Evolutionary conservation across 2,888 invertebrate genomes (phyloP).

Genomic region (Drosophila siamana): DNA sequence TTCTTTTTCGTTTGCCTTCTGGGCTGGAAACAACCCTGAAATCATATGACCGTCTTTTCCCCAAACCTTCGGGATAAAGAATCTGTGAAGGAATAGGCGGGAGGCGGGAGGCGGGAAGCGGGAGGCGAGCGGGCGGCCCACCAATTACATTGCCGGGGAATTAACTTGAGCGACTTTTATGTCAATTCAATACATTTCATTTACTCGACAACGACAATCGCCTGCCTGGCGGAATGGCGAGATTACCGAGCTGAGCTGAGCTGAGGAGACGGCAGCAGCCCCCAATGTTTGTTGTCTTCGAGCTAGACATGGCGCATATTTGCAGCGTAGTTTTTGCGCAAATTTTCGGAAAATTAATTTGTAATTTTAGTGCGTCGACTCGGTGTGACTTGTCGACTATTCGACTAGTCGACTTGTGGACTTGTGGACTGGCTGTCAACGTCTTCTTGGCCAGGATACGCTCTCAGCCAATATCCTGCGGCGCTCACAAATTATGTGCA

Average conservation of each 20-base stretch:
- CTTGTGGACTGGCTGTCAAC: conserved; percentile 23
- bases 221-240: background rate
- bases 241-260: too few relatives aligned
- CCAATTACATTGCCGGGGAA: conserved; percentile 77
- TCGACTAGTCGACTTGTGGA: background rate
- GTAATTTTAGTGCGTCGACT: conserved; percentile 68
- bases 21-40: conserved; percentile 54
- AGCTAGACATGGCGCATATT: conserved; percentile 39
- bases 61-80: conserved; percentile 14
- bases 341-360: conserved; percentile 80
- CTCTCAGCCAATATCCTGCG: conserved; percentile 68
- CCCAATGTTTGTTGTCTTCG: conserved; percentile 14
- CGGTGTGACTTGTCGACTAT: background rate
- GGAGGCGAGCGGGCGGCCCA: conserved; percentile 41
- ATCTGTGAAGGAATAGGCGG: background rate
- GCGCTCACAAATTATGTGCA: conserved; percentile 79
- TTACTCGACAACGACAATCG: conserved; percentile 62
- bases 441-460: conserved; percentile 35
- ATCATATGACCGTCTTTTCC: conserved; percentile 58
- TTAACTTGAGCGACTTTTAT: conserved; percentile 81
- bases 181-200: conserved; percentile 81
- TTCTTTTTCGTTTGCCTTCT: too few relatives aligned
- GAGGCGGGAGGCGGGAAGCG: background rate
- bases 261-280: too few relatives aligned
- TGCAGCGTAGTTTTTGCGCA: conserved; percentile 71